Evolutionary conservation across 2,797 vertebrate genomes (phyloP).

Genomic region (Chelmon rostratus): DNA sequence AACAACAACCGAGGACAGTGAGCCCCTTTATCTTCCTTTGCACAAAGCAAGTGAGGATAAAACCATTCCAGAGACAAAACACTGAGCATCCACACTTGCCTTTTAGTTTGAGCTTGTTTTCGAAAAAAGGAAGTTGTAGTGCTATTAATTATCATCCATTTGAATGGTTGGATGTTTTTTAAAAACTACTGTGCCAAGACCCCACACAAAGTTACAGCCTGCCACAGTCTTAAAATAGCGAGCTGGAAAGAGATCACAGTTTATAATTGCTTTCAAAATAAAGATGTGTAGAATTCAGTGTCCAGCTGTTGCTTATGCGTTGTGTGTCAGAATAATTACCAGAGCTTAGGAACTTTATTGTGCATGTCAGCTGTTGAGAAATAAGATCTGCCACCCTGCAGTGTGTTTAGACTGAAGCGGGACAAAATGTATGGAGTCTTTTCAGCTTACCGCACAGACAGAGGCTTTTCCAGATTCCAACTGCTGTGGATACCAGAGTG

Average conservation of each 20-base stretch:
- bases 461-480: slow-evolving; percentile 32
- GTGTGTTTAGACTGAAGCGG: not conserved
- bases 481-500: slow-evolving; percentile 28
- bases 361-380: slow-evolving; percentile 8
- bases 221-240: slow-evolving; percentile 31
- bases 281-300: not conserved
- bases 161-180: not conserved
- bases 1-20: slow-evolving; percentile 21
- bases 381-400: not conserved
- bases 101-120: not conserved
- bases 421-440: slow-evolving; percentile 18
- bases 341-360: not conserved
- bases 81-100: not conserved
- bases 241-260: not conserved
- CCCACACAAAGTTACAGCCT: slow-evolving; percentile 34
- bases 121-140: not conserved
- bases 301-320: slow-evolving; percentile 2
- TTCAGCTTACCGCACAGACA: slow-evolving; percentile 17
- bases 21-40: slow-evolving; percentile 20
- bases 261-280: not conserved
- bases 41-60: slow-evolving; percentile 10
- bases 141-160: not conserved
- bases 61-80: slow-evolving; percentile 9
- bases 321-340: slow-evolving; percentile 10
- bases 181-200: not conserved